Conservation (phyloP, 2,113 vertebrate species). For the Cervus canadensis region DNA sequence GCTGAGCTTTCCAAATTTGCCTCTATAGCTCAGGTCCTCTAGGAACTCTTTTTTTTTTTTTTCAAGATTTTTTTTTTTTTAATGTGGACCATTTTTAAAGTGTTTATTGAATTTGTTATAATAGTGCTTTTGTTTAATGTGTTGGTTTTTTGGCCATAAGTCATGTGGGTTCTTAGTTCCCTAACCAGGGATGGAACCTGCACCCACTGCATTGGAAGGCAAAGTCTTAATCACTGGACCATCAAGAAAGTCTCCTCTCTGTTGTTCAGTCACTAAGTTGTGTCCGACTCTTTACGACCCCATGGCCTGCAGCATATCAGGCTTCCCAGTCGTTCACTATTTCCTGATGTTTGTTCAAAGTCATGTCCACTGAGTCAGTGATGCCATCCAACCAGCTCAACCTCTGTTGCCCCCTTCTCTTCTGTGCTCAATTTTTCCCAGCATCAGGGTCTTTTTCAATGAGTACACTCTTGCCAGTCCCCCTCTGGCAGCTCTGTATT, state of each 20-base stretch:
- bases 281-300: not conserved
- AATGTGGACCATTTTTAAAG: not conserved
- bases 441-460: not conserved
- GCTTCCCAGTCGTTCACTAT: not conserved
- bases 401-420: not conserved
- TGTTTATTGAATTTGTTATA: not conserved
- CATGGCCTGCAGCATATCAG: not conserved
- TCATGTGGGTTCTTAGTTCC: not conserved
- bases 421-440: not conserved
- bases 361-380: no score
- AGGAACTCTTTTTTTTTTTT: not conserved
- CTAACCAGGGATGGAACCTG: not conserved
- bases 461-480: not conserved
- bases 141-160: not conserved
- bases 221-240: not conserved
- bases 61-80: not conserved
- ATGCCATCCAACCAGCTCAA: not conserved
- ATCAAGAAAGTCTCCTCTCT: not conserved
- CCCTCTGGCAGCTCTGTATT: not conserved
- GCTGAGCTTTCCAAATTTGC: not conserved
- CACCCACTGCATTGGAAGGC: not conserved
- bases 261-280: not conserved
- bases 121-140: not conserved
- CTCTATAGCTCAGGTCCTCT: not conserved
- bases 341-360: no score